Evolutionary conservation across 2,888 invertebrate species (phyloP), one percentile per base, ranked within the genome.

Genomic region (Mylabris sibirica): DNA sequence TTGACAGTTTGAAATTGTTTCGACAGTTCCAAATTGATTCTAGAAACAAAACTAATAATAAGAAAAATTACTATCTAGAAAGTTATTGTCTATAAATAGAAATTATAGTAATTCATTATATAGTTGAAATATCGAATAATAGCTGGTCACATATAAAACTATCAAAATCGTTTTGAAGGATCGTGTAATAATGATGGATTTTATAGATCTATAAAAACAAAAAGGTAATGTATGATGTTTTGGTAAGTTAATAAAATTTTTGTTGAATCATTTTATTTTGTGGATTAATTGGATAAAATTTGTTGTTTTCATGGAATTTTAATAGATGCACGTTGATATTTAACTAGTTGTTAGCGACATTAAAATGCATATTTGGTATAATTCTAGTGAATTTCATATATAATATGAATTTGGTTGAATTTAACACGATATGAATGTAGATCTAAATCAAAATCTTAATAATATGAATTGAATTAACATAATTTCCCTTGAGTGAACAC

Each of bases 401-500:
- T 49, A 20, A 20, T 49, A 49, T 49, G 11, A 20, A 49, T 49
- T 49, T 17, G n/a, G 44, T 44, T 44, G 49, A 49, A 49, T 49
- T 49, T 49, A 49, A 24, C 22, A 22, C 53, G 4, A 12, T 53
- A 53, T 53, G 53, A 24, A 24, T 53, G 22, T 53, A 11, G 12
- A 53, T 53, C 22, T 53, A 24, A 53, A 53, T 53, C 53, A 53
- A 9, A 53, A 53, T 53, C 53, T 53, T 53, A 53, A 53, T 53
- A 53, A 53, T 53, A 53, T 53, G 22, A 20, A 53, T 53, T 24
- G 53, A 53, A 53, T 68, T 65, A 41, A 62, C 17, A 59, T 68
- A 63, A 65, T 68, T 68, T 65, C 65, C 34, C 26, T 49, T 61
- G 44, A 24, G 44, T 53, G 53, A 53, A 53, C 24, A 53, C 53